Evolutionary conservation across 2,113 vertebrate genomes (phyloP).

Genomic region (Ageneiosus marmoratus): DNA sequence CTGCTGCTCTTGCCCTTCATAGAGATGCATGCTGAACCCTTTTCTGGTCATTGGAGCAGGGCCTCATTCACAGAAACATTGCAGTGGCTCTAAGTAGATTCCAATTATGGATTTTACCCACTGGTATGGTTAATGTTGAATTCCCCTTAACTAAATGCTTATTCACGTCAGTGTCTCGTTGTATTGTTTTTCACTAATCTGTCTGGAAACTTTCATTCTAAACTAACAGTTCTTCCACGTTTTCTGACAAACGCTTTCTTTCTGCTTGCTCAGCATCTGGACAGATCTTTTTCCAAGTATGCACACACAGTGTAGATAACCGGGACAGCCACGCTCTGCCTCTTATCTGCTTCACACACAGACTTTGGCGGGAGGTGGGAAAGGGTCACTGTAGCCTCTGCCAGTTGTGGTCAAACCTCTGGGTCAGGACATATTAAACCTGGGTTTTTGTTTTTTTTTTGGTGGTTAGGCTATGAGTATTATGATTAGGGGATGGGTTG

Average conservation of each 20-base stretch:
- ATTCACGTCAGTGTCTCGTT: conserved; percentile 14
- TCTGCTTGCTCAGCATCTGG: conserved; percentile 11
- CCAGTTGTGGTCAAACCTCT: conserved; percentile 40
- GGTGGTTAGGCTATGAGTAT: not conserved
- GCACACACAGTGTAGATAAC: conserved; percentile 33
- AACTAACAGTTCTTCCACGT: conserved; percentile 21
- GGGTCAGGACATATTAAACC: conserved; percentile 48
- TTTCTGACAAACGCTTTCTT: conserved; percentile 12
- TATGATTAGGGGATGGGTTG: not conserved
- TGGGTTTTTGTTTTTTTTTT: not conserved
- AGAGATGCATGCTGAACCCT: conserved; percentile 50
- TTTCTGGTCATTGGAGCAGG: conserved; percentile 65
- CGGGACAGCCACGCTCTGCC: conserved; percentile 5
- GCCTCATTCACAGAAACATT: conserved; percentile 40
- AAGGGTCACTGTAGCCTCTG: conserved; percentile 41
- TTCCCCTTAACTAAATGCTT: not conserved
- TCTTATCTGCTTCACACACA: conserved; percentile 53
- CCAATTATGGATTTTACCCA: conserved; percentile 35
- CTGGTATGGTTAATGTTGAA: conserved; percentile 42
- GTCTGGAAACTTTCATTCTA: not conserved
- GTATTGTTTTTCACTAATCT: not conserved
- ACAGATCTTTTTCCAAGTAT: conserved; percentile 17
- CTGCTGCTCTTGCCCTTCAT: conserved; percentile 28
- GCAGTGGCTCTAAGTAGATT: not conserved
- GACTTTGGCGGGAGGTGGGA: conserved; percentile 21